Conservation (phyloP, 2,113 vertebrate genomes). For the Columba livia region DNA sequence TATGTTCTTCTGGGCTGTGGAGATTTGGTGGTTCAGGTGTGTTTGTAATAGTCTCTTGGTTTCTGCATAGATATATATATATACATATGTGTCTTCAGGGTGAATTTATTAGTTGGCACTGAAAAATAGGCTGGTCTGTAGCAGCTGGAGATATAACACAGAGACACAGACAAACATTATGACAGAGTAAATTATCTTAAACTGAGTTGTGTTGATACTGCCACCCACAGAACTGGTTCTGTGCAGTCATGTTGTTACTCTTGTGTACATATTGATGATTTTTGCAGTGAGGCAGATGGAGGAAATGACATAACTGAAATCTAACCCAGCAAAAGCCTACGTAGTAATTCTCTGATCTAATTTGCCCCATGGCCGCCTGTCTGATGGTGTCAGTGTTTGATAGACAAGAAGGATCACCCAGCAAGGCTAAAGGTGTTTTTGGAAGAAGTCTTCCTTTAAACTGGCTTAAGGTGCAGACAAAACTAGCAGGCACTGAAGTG, state of each 20-base stretch:
- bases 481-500: background rate
- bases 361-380: background rate
- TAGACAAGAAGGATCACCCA: background rate
- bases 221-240: background rate
- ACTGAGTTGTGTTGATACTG: background rate
- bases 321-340: background rate
- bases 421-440: background rate
- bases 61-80: background rate
- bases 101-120: background rate
- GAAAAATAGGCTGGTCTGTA: background rate
- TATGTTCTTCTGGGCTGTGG: background rate
- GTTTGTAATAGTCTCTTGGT: background rate
- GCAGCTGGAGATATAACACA: background rate
- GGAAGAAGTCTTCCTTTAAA: background rate
- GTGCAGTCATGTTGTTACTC: background rate
- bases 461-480: background rate
- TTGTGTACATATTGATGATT: background rate
- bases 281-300: background rate
- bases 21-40: background rate
- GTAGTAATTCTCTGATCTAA: background rate
- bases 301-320: background rate
- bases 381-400: background rate
- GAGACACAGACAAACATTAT: background rate
- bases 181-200: background rate
- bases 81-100: background rate